Percentiles rank a stretch among this genome's conserved stretches.
phyloP scores from a whole-genome alignment of 2,797 vertebrate species.

The Lutjanus campechanus region DNA sequence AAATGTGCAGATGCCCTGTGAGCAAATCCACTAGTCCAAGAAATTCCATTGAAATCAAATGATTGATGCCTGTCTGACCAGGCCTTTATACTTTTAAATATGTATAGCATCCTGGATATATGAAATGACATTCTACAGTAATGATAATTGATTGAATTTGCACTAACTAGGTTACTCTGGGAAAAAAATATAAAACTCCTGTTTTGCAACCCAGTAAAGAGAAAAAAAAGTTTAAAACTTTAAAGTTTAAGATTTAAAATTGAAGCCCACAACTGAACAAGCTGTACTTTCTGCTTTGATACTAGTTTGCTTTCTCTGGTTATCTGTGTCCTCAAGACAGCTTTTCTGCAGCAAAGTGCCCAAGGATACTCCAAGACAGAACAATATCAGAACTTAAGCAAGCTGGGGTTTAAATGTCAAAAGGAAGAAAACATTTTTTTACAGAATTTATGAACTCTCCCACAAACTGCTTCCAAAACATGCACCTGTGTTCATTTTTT shows the following conservation, averaged over 20 bases:
- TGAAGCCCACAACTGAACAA: neutral
- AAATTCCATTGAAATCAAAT: neutral
- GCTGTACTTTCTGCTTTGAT: slow-evolving; percentile 9
- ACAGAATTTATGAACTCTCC: neutral
- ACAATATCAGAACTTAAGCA: slow-evolving; percentile 2
- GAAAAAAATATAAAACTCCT: neutral
- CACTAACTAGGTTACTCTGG: neutral
- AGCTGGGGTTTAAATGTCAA: slow-evolving; percentile 9
- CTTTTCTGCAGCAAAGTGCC: slow-evolving; percentile 5
- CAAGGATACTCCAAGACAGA: slow-evolving; percentile 26
- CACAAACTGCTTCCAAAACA: slow-evolving; percentile 10
- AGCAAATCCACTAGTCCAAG: too few species aligned
- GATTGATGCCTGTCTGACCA: neutral
- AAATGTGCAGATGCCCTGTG: neutral
- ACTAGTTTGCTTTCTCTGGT: neutral
- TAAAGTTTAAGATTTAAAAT: neutral
- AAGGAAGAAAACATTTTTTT: neutral
- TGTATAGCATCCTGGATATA: neutral
- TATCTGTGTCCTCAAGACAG: slow-evolving; percentile 7
- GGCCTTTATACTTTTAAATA: neutral
- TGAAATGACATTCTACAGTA: neutral
- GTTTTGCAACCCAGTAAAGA: neutral
- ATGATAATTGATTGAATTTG: neutral
- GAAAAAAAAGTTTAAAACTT: neutral
- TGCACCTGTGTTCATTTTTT: slow-evolving; percentile 3